phyloP scores from a whole-genome alignment of 2,888 invertebrate species.

The Brachyptera risi region DNA sequence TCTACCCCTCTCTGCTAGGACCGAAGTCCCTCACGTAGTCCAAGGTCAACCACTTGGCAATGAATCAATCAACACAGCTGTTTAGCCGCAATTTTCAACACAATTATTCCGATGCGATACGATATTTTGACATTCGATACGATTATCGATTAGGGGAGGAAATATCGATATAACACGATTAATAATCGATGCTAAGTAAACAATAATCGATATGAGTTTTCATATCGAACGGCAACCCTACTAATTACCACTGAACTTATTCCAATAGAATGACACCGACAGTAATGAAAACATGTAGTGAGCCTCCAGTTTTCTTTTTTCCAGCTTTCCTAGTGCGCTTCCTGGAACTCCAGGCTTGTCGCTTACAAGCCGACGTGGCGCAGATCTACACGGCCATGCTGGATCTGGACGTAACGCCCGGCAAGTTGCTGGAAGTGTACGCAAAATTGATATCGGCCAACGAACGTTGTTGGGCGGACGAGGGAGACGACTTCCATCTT shows the following conservation, averaged over 20 bases:
- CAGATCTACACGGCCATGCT: slow-evolving; percentile 75
- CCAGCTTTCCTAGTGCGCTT: slow-evolving; percentile 73
- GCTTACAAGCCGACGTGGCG: slow-evolving; percentile 59
- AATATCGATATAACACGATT: too few relatives aligned
- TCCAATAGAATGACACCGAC: background rate
- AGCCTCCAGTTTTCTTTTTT: slow-evolving; percentile 37
- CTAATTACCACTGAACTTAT: background rate
- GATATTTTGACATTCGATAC: too few relatives aligned
- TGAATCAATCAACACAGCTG: too few relatives aligned
- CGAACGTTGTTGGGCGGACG: slow-evolving; percentile 81
- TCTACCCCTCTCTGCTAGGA: too few relatives aligned
- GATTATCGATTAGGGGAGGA: too few relatives aligned
- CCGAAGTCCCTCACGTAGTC: too few relatives aligned
- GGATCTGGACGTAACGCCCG: slow-evolving; percentile 70
- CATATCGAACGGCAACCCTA: background rate
- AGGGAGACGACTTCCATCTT: slow-evolving; percentile 81
- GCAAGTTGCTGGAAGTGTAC: slow-evolving; percentile 76
- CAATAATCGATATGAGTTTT: too few relatives aligned
- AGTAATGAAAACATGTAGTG: background rate
- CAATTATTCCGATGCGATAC: too few relatives aligned
- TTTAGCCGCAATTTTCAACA: too few relatives aligned
- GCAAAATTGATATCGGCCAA: slow-evolving; percentile 75
- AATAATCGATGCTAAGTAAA: too few relatives aligned
- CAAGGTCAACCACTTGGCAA: too few relatives aligned
- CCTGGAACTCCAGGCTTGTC: slow-evolving; percentile 72